Percentiles rank a stretch among this genome's conserved stretches.
phyloP scores from a whole-genome alignment of 2,888 invertebrate species.

The Spatulosminthurus flaviceps region DNA sequence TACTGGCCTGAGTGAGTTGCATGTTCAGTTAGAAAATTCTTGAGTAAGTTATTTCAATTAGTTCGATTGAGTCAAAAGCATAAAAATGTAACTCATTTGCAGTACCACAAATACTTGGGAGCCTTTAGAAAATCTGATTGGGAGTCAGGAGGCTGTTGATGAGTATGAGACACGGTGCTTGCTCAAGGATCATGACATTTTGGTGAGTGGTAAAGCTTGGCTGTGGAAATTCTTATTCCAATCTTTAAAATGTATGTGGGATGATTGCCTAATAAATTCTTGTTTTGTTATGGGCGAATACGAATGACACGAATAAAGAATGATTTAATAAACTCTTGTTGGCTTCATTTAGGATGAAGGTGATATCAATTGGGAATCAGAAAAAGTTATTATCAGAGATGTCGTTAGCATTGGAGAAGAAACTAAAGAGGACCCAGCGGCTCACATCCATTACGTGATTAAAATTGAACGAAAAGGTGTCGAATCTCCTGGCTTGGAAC shows the following conservation, averaged over 20 bases:
- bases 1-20: conserved; percentile 35
- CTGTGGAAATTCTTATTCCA: too few species aligned
- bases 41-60: not conserved
- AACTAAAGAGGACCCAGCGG: not conserved
- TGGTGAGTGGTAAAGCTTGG: too few species aligned
- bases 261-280: too few species aligned
- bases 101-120: conserved; percentile 23
- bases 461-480: not conserved
- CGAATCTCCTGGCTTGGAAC: not conserved
- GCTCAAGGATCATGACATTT: not conserved
- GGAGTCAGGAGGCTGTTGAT: conserved; percentile 3
- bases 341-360: not conserved
- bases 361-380: not conserved
- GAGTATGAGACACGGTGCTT: not conserved
- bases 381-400: not conserved
- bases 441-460: not conserved
- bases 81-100: too few species aligned
- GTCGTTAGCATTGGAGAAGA: conserved; percentile 7
- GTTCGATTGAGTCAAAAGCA: too few species aligned
- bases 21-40: not conserved
- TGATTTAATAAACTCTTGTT: not conserved
- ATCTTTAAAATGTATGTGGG: too few species aligned
- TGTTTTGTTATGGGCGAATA: not conserved
- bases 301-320: not conserved
- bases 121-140: conserved; percentile 7